Evolutionary conservation across 53 echinoderm and acorn worm species (phyloP), one percentile per base, ranked within the genome.

Genomic region (Echinarachnius parma): DNA sequence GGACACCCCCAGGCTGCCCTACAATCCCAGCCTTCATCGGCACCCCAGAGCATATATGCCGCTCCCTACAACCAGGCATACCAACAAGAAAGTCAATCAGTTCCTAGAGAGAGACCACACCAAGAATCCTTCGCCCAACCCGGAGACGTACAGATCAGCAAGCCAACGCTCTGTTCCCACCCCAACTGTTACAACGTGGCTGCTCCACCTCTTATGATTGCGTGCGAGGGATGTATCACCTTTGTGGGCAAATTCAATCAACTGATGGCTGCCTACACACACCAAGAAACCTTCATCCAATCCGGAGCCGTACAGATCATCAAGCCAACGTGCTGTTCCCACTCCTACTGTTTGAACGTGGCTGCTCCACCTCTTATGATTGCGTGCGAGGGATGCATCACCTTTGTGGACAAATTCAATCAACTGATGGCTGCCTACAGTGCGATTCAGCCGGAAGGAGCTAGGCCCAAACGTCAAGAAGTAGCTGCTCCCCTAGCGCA

Each of bases 151-250:
- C n/a, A n/a, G n/a, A n/a, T n/a, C n/a, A n/a, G n/a, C n/a, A 33
- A 47, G 9, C 14, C 33, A 35, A n/a, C n/a, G n/a, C 52, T 3
- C 5, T 92, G 92, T 47, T 20, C 18, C 3, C 78, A 84, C 61
- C 88, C 78, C 21, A 76, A 30, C 2, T 92, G 92, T 48, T 30
- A 53, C 25, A 64, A 82, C 3, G 75, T 46, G 1, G 92, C 92
- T 46, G 75, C 69, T 4, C 76, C 92, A 4, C 87, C 92, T 1
- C 48, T 47, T 13, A 79, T 61, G 30, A 8, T 63, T 15, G 78
- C 81, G 26, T 92, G 92, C 54, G 33, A 53, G 19, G 56, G 72
- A 4, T 92, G 92, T 58, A 63, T 63, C 18, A 22, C 42, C 8
- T 57, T 84, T 36, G 62, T 75, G 5, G 67, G 60, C 10, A 21